A percentile compares a stretch with the other conserved stretches of the same genome.
Conservation (phyloP, 2,888 invertebrate species). For the Morpho helenor region DNA sequence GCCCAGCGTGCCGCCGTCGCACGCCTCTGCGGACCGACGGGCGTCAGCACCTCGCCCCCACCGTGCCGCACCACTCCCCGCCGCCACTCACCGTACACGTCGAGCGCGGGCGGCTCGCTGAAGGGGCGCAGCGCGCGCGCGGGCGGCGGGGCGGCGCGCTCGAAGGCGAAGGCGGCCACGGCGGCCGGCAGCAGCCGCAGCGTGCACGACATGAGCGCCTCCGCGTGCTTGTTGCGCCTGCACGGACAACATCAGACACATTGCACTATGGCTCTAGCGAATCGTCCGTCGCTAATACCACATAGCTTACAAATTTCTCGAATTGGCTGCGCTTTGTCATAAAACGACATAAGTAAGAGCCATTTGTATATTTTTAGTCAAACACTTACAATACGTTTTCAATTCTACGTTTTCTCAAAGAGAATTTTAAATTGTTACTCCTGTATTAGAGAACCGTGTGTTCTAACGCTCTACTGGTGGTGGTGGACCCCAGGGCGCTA, state of each 20-base stretch:
- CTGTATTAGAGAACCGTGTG: no score
- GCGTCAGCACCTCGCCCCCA: neutral
- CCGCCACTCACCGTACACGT: constrained; percentile 14
- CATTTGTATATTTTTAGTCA: no score
- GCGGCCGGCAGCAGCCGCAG: constrained; percentile 48
- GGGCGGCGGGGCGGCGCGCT: constrained; percentile 18
- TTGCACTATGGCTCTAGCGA: no score
- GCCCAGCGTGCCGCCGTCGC: constrained; percentile 48
- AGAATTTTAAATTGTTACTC: no score
- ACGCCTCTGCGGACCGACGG: neutral
- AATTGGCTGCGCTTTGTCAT: no score
- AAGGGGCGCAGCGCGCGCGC: constrained; percentile 13
- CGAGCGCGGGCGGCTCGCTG: constrained; percentile 21
- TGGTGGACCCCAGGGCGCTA: no score
- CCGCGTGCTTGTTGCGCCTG: constrained; percentile 38
- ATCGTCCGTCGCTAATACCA: no score
- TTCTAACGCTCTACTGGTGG: no score
- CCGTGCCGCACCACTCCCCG: neutral
- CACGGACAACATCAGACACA: neutral
- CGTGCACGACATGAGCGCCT: constrained; percentile 33
- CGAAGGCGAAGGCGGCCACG: constrained; percentile 32
- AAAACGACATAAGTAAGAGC: no score
- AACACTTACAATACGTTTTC: no score
- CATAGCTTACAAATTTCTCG: no score
- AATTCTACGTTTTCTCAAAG: no score